These are phyloP conservation scores for Eufriesea mexicana DNA, from an alignment of 1,140 invertebrate species.

Conservation along the genomic window DNA sequence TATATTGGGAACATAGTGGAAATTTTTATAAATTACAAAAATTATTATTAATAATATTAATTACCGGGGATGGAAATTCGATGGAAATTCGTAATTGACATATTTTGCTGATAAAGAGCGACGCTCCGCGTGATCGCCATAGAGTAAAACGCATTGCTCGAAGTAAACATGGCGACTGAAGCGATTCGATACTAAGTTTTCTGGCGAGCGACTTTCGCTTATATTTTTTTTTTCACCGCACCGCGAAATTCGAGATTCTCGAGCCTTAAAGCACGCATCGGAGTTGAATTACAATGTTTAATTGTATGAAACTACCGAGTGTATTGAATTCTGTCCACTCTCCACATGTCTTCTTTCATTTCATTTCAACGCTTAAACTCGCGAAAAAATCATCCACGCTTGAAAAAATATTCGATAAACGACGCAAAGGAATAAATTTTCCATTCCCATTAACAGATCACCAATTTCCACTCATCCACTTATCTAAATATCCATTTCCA, in stretches of 20 bases:
- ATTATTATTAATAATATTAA: no score
- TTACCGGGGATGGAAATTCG: no score
- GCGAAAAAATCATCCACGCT: not conserved
- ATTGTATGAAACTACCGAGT: slow-evolving; percentile 47
- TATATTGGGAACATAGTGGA: no score
- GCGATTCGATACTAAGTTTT: slow-evolving; percentile 37
- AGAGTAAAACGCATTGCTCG: not conserved
- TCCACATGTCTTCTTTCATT: slow-evolving; percentile 4
- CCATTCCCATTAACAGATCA: not conserved
- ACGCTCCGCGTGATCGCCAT: not conserved
- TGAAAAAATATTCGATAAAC: not conserved
- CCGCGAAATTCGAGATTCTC: slow-evolving; percentile 48
- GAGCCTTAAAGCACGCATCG: slow-evolving; percentile 36
- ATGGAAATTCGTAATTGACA: no score
- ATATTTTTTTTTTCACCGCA: slow-evolving; percentile 31
- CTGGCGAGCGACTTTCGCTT: slow-evolving; percentile 39
- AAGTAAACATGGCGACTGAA: not conserved
- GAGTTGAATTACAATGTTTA: slow-evolving; percentile 51
- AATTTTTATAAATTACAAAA: no score
- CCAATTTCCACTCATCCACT: no score
- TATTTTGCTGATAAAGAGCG: no score
- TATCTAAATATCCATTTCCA: no score
- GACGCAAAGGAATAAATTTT: not conserved
- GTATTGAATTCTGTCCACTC: slow-evolving; percentile 40
- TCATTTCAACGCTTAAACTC: not conserved